These are phyloP conservation scores for Protonibea diacanthus DNA, from an alignment of 2,797 vertebrate genomes.

Conservation along the genomic window DNA sequence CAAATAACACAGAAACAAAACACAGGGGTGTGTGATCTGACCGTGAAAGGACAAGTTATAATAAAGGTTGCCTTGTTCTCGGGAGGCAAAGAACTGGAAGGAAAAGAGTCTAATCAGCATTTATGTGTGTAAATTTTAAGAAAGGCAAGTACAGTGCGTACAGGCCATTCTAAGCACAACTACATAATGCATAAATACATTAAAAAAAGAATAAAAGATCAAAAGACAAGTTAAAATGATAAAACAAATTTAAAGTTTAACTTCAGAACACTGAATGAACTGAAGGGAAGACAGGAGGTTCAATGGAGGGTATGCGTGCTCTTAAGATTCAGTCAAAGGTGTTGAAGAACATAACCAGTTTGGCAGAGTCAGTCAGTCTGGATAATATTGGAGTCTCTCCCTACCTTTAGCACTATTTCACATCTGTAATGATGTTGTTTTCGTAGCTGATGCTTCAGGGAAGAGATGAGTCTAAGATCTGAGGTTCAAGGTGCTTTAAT, in stretches of 20 bases:
- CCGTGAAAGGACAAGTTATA: slow-evolving; percentile 24
- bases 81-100: not conserved
- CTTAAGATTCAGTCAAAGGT: not conserved
- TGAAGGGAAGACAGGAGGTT: not conserved
- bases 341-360: not conserved
- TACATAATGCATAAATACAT: not conserved
- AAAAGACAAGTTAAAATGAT: not conserved
- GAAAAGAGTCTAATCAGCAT: slow-evolving; percentile 14
- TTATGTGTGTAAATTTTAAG: slow-evolving; percentile 15
- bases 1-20: not conserved
- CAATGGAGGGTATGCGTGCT: too few species aligned
- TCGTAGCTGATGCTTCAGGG: too few species aligned
- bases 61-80: slow-evolving; percentile 16
- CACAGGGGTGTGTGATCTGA: slow-evolving; percentile 14
- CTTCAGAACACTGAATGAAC: too few species aligned
- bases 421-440: too few species aligned
- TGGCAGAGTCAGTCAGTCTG: not conserved
- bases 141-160: not conserved
- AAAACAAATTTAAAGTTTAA: not conserved
- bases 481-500: too few species aligned
- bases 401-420: not conserved
- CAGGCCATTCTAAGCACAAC: not conserved
- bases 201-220: not conserved
- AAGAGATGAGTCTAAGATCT: too few species aligned
- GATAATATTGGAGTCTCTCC: not conserved